A percentile compares a stretch with the other conserved stretches of the same genome.
Conservation (phyloP, 2,797 vertebrate species). For the Sphaeramia orbicularis region DNA sequence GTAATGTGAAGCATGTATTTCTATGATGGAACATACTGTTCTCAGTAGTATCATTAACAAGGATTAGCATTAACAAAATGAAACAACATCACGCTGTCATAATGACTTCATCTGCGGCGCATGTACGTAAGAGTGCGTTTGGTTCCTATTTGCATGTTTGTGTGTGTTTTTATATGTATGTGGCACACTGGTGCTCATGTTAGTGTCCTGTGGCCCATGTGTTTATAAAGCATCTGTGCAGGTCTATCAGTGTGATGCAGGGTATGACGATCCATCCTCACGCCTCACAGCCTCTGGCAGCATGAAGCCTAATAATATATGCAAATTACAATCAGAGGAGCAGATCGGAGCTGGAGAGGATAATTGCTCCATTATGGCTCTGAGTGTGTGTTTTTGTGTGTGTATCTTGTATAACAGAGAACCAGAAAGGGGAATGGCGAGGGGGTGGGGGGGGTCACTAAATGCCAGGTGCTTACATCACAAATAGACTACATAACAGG, state of each 20-base stretch:
- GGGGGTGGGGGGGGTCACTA: constrained; percentile 4
- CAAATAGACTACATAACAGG: constrained; percentile 39
- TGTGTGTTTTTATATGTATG: not conserved
- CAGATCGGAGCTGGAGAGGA: constrained; percentile 74
- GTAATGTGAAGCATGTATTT: constrained; percentile 27
- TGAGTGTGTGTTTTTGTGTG: constrained; percentile 39
- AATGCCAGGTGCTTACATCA: constrained; percentile 54
- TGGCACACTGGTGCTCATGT: constrained; percentile 15
- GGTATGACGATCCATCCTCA: constrained; percentile 61
- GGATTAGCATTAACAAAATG: constrained; percentile 46
- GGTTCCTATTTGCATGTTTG: not conserved
- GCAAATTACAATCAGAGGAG: constrained; percentile 83
- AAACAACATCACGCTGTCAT: constrained; percentile 32
- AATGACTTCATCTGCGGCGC: constrained; percentile 28
- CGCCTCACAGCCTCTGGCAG: constrained; percentile 59
- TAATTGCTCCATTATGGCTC: constrained; percentile 81
- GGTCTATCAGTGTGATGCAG: constrained; percentile 65
- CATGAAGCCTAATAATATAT: constrained; percentile 79
- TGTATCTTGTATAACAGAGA: constrained; percentile 38
- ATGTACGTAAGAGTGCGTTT: not conserved
- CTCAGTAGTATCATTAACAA: constrained; percentile 46
- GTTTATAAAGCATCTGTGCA: constrained; percentile 72
- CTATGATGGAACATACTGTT: constrained; percentile 55
- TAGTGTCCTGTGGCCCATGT: constrained; percentile 49
- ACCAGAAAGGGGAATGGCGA: not conserved